Conservation (phyloP, 2,888 invertebrate species). For the Phengaris alcon region DNA sequence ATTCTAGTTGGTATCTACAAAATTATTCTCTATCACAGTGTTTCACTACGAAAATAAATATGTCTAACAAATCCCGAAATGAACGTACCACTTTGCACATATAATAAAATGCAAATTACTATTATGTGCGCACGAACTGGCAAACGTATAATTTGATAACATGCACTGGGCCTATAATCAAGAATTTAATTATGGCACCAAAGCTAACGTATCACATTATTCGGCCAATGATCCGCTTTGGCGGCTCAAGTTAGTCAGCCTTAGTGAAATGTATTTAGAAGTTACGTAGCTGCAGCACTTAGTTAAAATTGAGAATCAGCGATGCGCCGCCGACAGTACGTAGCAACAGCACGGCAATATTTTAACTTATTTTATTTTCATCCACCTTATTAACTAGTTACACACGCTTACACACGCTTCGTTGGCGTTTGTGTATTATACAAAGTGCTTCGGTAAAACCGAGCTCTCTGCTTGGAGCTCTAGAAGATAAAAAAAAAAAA, state of each 20-base stretch:
- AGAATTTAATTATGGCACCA: slow-evolving; percentile 29
- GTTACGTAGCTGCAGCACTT: slow-evolving; percentile 26
- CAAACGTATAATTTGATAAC: slow-evolving; percentile 21
- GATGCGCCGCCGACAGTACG: slow-evolving; percentile 19
- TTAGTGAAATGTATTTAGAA: slow-evolving; percentile 24
- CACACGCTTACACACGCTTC: slow-evolving; percentile 12
- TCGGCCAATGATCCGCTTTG: slow-evolving; percentile 29
- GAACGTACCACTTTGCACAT: background rate
- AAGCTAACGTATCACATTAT: slow-evolving; percentile 28
- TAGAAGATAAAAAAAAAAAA: background rate
- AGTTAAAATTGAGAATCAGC: slow-evolving; percentile 28
- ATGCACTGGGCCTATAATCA: slow-evolving; percentile 24
- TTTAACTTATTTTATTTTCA: slow-evolving; percentile 22
- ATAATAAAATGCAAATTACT: slow-evolving; percentile 10
- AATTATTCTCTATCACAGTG: too few species aligned
- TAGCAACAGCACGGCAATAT: slow-evolving; percentile 11
- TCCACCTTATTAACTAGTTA: slow-evolving; percentile 2
- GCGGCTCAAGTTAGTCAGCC: slow-evolving; percentile 27
- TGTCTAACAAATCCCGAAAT: background rate
- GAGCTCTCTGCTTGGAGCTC: too few species aligned
- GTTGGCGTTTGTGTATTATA: background rate
- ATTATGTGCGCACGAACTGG: slow-evolving; percentile 4
- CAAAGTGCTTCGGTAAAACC: too few species aligned
- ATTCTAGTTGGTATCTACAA: too few species aligned
- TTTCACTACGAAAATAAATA: too few species aligned